A percentile compares a stretch with the other conserved stretches of the same genome.
Conservation (phyloP, 2,113 vertebrate genomes). For the Grammomys surdaster region DNA sequence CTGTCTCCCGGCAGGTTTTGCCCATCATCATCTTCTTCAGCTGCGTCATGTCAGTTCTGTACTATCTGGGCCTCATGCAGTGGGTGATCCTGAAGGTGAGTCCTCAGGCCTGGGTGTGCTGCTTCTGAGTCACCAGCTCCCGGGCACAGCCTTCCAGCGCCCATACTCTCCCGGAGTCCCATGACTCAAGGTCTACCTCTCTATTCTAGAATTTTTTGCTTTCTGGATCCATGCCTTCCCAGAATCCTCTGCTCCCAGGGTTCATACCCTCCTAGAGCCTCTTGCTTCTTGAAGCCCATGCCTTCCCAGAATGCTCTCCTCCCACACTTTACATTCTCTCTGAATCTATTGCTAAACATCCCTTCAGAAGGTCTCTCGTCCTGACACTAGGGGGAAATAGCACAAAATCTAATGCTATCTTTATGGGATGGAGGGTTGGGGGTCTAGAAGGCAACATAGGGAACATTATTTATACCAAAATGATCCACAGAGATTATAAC, state of each 20-base stretch:
- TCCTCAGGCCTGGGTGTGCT: rapidly evolving
- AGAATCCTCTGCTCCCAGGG: neutral
- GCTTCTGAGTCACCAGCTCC: neutral
- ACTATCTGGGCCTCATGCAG: constrained; percentile 95
- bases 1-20: constrained; percentile 86
- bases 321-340: neutral
- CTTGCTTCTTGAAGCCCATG: neutral
- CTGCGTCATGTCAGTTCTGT: constrained; percentile 96
- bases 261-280: neutral
- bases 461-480: neutral
- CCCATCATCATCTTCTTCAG: constrained; percentile 98
- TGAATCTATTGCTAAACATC: neutral
- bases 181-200: neutral
- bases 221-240: neutral
- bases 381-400: neutral
- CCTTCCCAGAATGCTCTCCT: neutral
- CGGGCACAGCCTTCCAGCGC: neutral
- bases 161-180: neutral
- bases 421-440: neutral
- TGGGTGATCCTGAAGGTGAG: constrained; percentile 97
- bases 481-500: neutral
- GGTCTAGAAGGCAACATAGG: neutral
- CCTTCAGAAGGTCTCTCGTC: neutral
- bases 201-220: constrained; percentile 1
- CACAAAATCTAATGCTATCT: neutral